phyloP scores from a whole-genome alignment of 1,140 invertebrate genomes.

The Hydropsyche tenuis region DNA sequence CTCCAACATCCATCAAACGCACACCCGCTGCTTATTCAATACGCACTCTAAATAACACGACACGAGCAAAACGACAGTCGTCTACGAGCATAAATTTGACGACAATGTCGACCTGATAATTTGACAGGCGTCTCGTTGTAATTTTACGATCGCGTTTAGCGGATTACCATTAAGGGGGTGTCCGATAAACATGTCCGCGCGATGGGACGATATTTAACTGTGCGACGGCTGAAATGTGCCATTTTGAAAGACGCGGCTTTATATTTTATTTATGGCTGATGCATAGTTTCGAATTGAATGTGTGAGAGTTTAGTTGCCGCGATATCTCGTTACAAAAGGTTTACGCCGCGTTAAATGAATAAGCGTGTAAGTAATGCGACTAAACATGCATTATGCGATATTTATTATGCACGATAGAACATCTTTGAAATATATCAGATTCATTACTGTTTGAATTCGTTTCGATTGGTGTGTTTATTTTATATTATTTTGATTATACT shows the following conservation, averaged over 20 bases:
- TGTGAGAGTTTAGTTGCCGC: not conserved
- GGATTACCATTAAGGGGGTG: slow-evolving; percentile 14
- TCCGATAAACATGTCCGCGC: slow-evolving; percentile 15
- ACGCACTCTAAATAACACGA: too few relatives aligned
- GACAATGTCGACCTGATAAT: not conserved
- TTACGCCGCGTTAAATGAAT: not conserved
- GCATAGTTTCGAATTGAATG: too few relatives aligned
- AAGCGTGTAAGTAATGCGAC: slow-evolving; percentile 1
- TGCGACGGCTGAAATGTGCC: too few relatives aligned
- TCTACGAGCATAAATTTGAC: not conserved
- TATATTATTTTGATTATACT: too few relatives aligned
- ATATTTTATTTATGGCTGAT: too few relatives aligned
- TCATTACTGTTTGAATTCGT: too few relatives aligned
- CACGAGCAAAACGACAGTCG: too few relatives aligned
- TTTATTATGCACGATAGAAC: not conserved
- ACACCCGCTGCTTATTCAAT: not conserved
- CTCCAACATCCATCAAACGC: slow-evolving; percentile 1
- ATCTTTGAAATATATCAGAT: too few relatives aligned
- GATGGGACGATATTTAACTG: not conserved
- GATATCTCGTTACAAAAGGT: slow-evolving; percentile 21
- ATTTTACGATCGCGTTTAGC: too few relatives aligned
- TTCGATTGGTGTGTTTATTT: too few relatives aligned
- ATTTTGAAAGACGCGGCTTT: too few relatives aligned
- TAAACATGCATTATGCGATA: not conserved
- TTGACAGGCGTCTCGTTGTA: too few relatives aligned